Evolutionary conservation across 37 sponge, comb jelly and placozoan genomes (phyloP).

Genomic region (Bolinopsis microptera): DNA sequence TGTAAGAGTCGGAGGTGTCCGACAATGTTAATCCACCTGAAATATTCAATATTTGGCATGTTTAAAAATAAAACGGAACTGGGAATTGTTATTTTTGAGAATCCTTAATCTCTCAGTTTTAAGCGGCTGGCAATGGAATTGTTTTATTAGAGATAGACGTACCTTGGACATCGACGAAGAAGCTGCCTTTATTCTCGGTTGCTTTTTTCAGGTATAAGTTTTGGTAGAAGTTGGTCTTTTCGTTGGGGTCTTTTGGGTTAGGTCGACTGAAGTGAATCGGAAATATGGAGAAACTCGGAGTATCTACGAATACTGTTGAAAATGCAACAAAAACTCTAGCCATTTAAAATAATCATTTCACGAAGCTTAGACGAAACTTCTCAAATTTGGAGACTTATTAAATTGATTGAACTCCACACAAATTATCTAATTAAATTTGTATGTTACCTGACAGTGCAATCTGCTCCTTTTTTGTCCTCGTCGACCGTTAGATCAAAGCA

Average conservation of each 20-base stretch:
- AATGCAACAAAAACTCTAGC: too few species aligned
- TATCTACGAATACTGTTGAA: too few species aligned
- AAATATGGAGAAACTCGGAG: too few species aligned
- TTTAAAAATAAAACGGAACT: background rate
- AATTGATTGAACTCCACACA: too few species aligned
- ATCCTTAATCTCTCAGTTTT: background rate
- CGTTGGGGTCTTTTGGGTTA: background rate
- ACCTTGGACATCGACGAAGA: background rate
- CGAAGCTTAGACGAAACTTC: too few species aligned
- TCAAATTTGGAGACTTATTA: too few species aligned
- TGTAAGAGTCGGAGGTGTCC: background rate
- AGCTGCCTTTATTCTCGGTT: background rate
- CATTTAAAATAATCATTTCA: too few species aligned
- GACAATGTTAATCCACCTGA: background rate
- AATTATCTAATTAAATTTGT: background rate
- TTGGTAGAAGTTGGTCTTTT: background rate
- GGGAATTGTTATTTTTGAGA: background rate
- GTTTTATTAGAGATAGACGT: too few species aligned
- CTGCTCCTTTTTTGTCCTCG: background rate
- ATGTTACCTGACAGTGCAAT: background rate
- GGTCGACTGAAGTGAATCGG: conserved; percentile 10
- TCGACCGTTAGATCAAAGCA: too few species aligned
- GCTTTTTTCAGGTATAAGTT: background rate
- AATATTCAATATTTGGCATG: background rate
- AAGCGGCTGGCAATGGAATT: background rate